Conservation (phyloP, 2,888 invertebrate genomes). For the Alloplasta piceator region DNA sequence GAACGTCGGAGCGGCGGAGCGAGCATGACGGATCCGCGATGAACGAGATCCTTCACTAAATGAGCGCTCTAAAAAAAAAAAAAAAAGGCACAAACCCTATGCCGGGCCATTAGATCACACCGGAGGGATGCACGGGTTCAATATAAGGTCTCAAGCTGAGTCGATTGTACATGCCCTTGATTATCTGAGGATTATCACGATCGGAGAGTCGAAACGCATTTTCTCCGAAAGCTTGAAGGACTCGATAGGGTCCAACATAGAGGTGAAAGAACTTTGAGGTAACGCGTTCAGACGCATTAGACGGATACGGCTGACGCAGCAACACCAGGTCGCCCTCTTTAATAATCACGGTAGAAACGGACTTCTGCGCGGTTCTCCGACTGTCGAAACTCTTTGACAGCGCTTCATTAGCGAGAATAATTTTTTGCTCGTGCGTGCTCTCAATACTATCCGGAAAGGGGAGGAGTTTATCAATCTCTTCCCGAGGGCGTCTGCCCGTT, state of each 20-base stretch:
- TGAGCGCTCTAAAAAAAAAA: too few species aligned
- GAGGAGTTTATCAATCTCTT: conserved; percentile 17
- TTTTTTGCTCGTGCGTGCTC: background rate
- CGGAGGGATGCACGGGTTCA: too few species aligned
- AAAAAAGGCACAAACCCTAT: too few species aligned
- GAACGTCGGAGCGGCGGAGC: too few species aligned
- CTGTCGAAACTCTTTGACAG: background rate
- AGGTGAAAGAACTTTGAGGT: conserved; percentile 46
- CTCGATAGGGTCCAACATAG: background rate
- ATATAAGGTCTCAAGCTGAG: background rate
- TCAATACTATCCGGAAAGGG: background rate
- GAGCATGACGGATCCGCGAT: too few species aligned
- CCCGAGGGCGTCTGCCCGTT: background rate
- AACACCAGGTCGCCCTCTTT: conserved; percentile 16
- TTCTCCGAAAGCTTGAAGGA: background rate
- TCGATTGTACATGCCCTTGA: background rate
- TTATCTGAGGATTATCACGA: background rate
- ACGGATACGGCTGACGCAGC: conserved; percentile 12
- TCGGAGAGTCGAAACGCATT: background rate
- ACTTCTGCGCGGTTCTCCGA: conserved; percentile 3
- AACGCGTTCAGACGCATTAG: conserved; percentile 4
- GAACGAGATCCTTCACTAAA: too few species aligned
- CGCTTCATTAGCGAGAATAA: background rate
- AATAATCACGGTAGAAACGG: background rate
- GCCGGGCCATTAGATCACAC: too few species aligned